Conservation (phyloP, 1,140 invertebrate genomes). For the Globodera rostochiensis region DNA sequence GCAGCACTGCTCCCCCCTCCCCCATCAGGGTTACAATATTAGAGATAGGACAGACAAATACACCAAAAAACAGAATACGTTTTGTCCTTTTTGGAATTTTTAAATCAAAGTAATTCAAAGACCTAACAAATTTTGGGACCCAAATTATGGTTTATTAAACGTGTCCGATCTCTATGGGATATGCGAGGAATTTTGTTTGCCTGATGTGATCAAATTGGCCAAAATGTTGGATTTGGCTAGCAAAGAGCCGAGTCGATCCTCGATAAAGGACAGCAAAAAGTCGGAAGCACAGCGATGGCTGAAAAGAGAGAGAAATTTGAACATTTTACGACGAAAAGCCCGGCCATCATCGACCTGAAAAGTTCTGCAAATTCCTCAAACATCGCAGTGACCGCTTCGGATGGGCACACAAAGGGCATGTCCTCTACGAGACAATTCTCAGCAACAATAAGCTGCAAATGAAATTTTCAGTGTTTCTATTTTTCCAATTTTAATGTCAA, state of each 20-base stretch:
- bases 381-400: constrained; percentile 48
- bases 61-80: no score
- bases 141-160: not conserved
- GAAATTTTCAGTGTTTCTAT: not conserved
- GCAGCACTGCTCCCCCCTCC: not conserved
- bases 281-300: constrained; percentile 36
- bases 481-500: constrained; percentile 1
- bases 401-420: constrained; percentile 38
- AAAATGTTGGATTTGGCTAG: constrained; percentile 44
- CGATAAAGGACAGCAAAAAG: constrained; percentile 47
- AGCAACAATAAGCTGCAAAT: constrained; percentile 34
- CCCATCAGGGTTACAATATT: no score
- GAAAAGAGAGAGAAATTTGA: not conserved
- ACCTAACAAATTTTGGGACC: not conserved
- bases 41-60: no score
- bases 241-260: constrained; percentile 44
- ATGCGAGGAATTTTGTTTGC: not conserved
- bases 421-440: constrained; percentile 38
- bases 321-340: not conserved
- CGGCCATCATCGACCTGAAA: not conserved
- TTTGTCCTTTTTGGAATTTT: no score
- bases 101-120: no score
- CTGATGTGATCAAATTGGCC: constrained; percentile 32
- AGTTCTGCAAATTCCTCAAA: constrained; percentile 50
- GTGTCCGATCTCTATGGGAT: no score